Evolutionary conservation across 2,888 invertebrate genomes (phyloP).

Genomic region (Caenorhabditis sinica): DNA sequence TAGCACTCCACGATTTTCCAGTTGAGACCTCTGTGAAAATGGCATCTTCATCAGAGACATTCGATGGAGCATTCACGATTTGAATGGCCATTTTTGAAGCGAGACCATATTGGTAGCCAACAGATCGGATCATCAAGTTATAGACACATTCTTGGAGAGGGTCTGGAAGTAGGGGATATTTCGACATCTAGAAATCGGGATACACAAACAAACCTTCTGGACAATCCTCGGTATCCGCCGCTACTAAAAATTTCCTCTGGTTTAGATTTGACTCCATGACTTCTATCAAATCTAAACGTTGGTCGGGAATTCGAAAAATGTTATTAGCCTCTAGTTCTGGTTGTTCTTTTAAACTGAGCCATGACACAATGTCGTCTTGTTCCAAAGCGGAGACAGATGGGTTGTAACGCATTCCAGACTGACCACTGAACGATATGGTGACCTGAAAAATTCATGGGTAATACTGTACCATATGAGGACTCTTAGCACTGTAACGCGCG

Average conservation of each 20-base stretch:
- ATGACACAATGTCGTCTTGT: slow-evolving; percentile 94
- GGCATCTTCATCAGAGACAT: slow-evolving; percentile 91
- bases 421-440: slow-evolving; percentile 87
- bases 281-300: slow-evolving; percentile 43
- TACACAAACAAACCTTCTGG: slow-evolving; percentile 71
- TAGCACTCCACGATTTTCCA: slow-evolving; percentile 68
- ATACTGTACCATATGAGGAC: neutral
- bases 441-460: slow-evolving; percentile 72
- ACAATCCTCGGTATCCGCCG: slow-evolving; percentile 76
- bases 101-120: slow-evolving; percentile 81
- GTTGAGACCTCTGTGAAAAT: slow-evolving; percentile 81
- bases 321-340: slow-evolving; percentile 81
- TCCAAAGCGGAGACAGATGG: slow-evolving; percentile 87
- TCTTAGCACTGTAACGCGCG: no score
- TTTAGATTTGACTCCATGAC: slow-evolving; percentile 81
- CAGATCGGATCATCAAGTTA: slow-evolving; percentile 76
- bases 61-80: slow-evolving; percentile 91
- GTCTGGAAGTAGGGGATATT: slow-evolving; percentile 37
- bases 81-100: slow-evolving; percentile 80
- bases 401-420: slow-evolving; percentile 94
- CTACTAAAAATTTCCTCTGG: slow-evolving; percentile 81
- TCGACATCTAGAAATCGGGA: no score
- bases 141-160: slow-evolving; percentile 76
- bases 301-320: slow-evolving; percentile 69
- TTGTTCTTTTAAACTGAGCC: slow-evolving; percentile 86